Evolutionary conservation across 1,140 invertebrate species (phyloP).

Genomic region (Bombus consobrinus): DNA sequence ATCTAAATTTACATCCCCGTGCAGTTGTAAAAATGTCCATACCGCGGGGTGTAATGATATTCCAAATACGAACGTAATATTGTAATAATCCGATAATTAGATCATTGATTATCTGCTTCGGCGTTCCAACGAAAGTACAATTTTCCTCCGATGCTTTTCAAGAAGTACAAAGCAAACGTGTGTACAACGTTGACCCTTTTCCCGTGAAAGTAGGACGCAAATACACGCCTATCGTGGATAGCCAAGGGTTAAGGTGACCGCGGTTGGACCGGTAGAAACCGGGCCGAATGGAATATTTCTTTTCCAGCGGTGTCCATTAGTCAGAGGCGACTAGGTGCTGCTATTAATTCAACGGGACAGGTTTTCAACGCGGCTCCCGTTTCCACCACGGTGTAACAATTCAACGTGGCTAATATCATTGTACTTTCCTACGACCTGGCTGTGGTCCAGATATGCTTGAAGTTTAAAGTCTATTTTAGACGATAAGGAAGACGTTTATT

Average conservation of each 20-base stretch:
- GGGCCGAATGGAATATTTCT: constrained; percentile 22
- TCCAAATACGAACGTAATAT: too few relatives aligned
- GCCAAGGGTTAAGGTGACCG: constrained; percentile 16
- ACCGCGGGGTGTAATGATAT: too few relatives aligned
- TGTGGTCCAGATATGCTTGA: constrained; percentile 79
- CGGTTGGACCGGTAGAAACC: not conserved
- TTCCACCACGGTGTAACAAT: constrained; percentile 64
- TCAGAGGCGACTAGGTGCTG: not conserved
- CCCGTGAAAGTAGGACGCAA: not conserved
- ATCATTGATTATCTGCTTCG: too few relatives aligned
- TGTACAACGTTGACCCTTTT: not conserved
- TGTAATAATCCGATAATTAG: too few relatives aligned
- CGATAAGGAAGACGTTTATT: constrained; percentile 83
- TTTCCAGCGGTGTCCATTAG: constrained; percentile 43
- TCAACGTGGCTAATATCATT: constrained; percentile 77
- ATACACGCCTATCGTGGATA: not conserved
- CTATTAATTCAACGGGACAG: constrained; percentile 15
- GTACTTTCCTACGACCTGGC: constrained; percentile 79
- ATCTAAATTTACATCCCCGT: too few relatives aligned
- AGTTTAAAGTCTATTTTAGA: constrained; percentile 82
- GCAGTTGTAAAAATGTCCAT: too few relatives aligned
- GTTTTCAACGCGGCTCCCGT: constrained; percentile 28
- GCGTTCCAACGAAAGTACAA: not conserved
- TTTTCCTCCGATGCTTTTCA: not conserved
- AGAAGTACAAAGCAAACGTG: too few relatives aligned